A percentile compares a stretch with the other conserved stretches of the same genome.
Evolutionary conservation across 2,888 invertebrate genomes (phyloP).

Genomic region (Drosophila pegasa): DNA sequence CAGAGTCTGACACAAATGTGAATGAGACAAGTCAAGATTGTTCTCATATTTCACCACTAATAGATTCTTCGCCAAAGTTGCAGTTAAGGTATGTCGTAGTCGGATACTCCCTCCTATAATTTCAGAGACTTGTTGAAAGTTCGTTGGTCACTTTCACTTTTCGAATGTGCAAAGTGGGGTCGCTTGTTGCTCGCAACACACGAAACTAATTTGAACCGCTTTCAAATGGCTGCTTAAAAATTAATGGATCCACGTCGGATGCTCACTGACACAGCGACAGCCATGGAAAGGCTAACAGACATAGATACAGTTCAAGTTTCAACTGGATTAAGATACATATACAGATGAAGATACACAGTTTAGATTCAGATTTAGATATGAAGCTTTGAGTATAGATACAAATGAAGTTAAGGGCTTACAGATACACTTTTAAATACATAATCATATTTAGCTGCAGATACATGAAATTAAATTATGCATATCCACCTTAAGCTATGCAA

Average conservation of each 20-base stretch:
- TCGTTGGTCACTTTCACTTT: conserved; percentile 69
- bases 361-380: too few species aligned
- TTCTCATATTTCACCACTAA: background rate
- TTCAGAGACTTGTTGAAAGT: conserved; percentile 50
- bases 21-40: background rate
- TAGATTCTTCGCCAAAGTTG: background rate
- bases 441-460: background rate
- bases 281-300: background rate
- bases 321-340: background rate
- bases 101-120: background rate
- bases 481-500: too few species aligned
- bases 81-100: background rate
- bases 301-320: background rate
- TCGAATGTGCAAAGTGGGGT: conserved; percentile 32
- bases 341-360: background rate
- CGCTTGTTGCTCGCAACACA: conserved; percentile 56
- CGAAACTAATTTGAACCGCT: conserved; percentile 75
- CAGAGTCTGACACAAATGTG: background rate
- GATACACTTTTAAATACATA: background rate
- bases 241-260: conserved; percentile 64
- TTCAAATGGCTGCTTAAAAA: conserved; percentile 71
- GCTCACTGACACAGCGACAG: conserved; percentile 8
- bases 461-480: too few species aligned
- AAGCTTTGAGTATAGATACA: background rate
- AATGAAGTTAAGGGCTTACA: background rate